Percentiles rank a stretch among this genome's conserved stretches.
Conservation (phyloP, 1,140 invertebrate species). For the Leptopilina boulardi region DNA sequence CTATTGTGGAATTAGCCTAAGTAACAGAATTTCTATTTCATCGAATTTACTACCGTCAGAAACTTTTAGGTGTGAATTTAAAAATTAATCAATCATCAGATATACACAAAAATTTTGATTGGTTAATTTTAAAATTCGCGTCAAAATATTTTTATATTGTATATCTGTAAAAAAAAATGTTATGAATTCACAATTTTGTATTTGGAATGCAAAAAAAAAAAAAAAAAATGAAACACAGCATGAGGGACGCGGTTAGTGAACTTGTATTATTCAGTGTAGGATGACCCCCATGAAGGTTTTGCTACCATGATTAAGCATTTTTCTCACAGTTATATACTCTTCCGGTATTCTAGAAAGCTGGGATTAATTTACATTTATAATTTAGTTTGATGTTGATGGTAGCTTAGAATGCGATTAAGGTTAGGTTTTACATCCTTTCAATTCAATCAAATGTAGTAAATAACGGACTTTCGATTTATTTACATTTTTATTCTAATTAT, state of each 20-base stretch:
- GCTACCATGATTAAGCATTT: constrained; percentile 27
- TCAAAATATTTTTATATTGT: not conserved
- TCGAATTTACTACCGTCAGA: too few species aligned
- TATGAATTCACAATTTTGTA: not conserved
- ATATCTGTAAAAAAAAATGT: not conserved
- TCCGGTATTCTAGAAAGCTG: constrained; percentile 21
- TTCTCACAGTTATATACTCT: constrained; percentile 22
- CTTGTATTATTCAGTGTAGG: not conserved
- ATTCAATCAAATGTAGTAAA: constrained; percentile 7
- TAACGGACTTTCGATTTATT: constrained; percentile 8
- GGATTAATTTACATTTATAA: constrained; percentile 25
- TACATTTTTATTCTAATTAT: not conserved
- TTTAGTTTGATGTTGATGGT: not conserved
- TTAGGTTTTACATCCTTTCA: constrained; percentile 13
- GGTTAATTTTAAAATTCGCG: too few species aligned
- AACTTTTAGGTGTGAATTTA: too few species aligned
- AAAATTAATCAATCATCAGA: too few species aligned
- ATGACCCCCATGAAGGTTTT: constrained; percentile 1
- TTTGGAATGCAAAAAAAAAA: not conserved
- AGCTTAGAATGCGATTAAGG: constrained; percentile 18
- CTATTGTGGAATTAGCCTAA: too few species aligned
- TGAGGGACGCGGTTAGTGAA: constrained; percentile 3
- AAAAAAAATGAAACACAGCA: not conserved
- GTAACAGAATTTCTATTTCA: too few species aligned
- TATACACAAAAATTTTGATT: too few species aligned